A percentile compares a stretch with the other conserved stretches of the same genome.
phyloP scores from a whole-genome alignment of 1,140 invertebrate genomes.

The Nasonia giraulti region DNA sequence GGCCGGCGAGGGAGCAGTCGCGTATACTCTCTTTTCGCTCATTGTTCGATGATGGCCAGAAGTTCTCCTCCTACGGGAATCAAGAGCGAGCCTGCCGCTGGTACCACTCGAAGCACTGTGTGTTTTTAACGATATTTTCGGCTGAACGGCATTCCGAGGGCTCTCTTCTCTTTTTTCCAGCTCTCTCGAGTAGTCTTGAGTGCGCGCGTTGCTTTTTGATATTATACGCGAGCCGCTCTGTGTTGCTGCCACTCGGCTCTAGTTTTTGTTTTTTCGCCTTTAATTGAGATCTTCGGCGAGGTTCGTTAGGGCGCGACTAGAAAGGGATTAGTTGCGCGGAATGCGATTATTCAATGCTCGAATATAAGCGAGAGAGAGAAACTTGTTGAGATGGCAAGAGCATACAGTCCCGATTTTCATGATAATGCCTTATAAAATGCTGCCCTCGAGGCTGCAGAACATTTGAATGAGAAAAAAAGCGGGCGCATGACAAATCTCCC shows the following conservation, averaged over 20 bases:
- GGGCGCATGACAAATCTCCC: neutral
- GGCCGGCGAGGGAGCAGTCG: neutral
- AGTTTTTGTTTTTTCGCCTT: neutral
- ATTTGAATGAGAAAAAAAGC: slow-evolving; percentile 2
- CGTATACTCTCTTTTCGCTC: slow-evolving; percentile 2
- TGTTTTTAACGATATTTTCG: slow-evolving; percentile 22
- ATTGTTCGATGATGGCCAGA: slow-evolving; percentile 1
- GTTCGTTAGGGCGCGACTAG: neutral
- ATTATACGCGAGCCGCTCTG: neutral
- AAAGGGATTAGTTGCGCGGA: neutral
- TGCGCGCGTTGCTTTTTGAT: neutral
- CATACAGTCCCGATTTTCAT: slow-evolving; percentile 13
- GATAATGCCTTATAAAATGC: neutral
- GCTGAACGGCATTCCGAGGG: slow-evolving; percentile 5
- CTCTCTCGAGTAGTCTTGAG: slow-evolving; percentile 6
- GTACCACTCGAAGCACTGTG: neutral
- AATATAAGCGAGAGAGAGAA: neutral
- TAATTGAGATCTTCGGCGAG: slow-evolving; percentile 1
- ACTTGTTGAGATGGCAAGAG: neutral
- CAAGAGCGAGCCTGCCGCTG: neutral
- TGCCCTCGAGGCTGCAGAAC: neutral
- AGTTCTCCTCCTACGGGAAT: slow-evolving; percentile 18
- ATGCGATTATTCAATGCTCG: neutral
- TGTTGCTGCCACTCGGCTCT: neutral
- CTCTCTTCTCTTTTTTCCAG: neutral